A percentile compares a stretch with the other conserved stretches of the same genome.
phyloP scores from a whole-genome alignment of 2,113 vertebrate genomes.

The Charina bottae region DNA sequence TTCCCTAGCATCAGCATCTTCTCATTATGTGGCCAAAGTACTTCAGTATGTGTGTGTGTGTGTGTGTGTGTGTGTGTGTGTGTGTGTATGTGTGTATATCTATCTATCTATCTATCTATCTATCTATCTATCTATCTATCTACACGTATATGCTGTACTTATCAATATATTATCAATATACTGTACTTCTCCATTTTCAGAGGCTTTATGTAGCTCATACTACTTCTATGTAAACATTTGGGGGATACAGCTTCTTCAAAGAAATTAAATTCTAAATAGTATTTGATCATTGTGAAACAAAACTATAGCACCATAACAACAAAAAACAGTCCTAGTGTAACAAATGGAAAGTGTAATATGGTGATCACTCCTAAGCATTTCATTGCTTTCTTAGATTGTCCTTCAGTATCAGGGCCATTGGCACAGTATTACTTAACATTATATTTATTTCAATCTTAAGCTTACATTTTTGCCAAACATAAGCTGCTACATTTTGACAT shows the following conservation, averaged over 20 bases:
- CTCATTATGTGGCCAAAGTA: too few species aligned
- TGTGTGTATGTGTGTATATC: too few species aligned
- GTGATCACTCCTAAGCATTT: not conserved
- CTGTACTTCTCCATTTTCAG: not conserved
- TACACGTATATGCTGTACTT: too few species aligned
- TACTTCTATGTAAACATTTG: not conserved
- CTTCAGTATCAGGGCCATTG: not conserved
- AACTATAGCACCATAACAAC: not conserved
- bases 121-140: too few species aligned
- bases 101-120: too few species aligned
- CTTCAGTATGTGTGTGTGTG: too few species aligned
- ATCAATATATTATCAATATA: too few species aligned
- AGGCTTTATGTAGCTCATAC: not conserved
- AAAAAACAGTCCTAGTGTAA: not conserved
- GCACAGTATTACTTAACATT: not conserved
- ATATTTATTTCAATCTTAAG: not conserved
- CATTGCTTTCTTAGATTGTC: not conserved
- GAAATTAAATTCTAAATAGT: slow-evolving; percentile 15
- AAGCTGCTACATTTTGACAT: slow-evolving; percentile 16
- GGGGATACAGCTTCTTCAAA: slow-evolving; percentile 1
- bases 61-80: too few species aligned
- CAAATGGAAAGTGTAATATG: not conserved
- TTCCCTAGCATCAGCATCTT: too few species aligned
- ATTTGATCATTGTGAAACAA: slow-evolving; percentile 1
- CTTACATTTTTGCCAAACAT: not conserved